Conservation (phyloP, 2,797 vertebrate species). For the Girardinus metallicus region DNA sequence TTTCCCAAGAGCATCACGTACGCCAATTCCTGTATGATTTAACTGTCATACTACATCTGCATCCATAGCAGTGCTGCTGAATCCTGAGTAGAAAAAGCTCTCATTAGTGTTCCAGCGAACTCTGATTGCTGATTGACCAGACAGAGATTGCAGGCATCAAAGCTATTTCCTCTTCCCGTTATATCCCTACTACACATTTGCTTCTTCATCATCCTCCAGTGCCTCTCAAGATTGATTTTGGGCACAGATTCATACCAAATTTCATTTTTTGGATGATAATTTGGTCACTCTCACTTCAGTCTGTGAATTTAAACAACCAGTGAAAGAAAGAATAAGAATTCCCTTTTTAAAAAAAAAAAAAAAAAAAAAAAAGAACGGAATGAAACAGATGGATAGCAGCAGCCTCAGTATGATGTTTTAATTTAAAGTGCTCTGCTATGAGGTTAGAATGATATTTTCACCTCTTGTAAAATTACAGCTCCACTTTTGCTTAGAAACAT, state of each 20-base stretch:
- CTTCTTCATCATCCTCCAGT: conserved; percentile 34
- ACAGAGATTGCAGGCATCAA: conserved; percentile 61
- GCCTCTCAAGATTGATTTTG: conserved; percentile 1
- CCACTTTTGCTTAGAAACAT: conserved; percentile 37
- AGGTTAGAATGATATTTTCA: conserved; percentile 3
- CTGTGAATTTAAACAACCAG: conserved; percentile 26
- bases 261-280: conserved; percentile 13
- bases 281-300: conserved; percentile 6
- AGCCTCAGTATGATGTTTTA: conserved; percentile 1
- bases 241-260: conserved; percentile 5
- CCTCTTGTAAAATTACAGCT: conserved; percentile 6
- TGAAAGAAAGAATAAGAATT: conserved; percentile 8
- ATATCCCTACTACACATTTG: conserved; percentile 47
- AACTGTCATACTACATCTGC: conserved; percentile 69
- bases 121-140: conserved; percentile 78
- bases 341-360: background rate
- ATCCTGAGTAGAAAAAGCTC: conserved; percentile 55
- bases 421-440: conserved; percentile 15
- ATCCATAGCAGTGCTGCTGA: conserved; percentile 53
- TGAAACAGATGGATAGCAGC: background rate
- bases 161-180: conserved; percentile 59
- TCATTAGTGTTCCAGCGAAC: conserved; percentile 69
- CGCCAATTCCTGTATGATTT: conserved; percentile 49
- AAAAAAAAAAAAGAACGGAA: background rate
- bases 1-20: conserved; percentile 17